phyloP scores from a whole-genome alignment of 1,140 invertebrate species.

The Drosophila yakuba region DNA sequence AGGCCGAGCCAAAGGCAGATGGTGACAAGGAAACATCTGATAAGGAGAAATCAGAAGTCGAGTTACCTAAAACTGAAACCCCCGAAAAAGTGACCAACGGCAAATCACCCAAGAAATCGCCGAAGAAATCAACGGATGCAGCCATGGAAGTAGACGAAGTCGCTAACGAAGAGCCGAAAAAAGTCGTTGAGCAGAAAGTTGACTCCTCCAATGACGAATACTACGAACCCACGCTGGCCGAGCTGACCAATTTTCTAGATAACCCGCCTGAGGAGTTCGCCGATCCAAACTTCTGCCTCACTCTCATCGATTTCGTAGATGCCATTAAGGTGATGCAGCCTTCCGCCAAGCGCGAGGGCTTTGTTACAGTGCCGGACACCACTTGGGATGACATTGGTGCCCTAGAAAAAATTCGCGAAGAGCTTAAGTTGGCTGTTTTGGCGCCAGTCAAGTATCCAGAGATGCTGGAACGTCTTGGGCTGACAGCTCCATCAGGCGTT shows the following conservation, averaged over 20 bases:
- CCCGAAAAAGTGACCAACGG: slow-evolving; percentile 48
- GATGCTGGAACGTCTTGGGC: slow-evolving; percentile 91
- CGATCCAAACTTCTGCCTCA: slow-evolving; percentile 87
- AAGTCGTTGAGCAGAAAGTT: background rate
- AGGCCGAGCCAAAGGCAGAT: slow-evolving; percentile 5
- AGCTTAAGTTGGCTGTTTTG: slow-evolving; percentile 95
- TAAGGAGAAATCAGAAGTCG: background rate
- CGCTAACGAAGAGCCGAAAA: background rate
- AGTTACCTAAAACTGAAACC: background rate
- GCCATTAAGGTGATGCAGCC: slow-evolving; percentile 94
- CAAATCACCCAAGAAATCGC: slow-evolving; percentile 8
- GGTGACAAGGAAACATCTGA: background rate
- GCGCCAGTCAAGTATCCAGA: slow-evolving; percentile 95
- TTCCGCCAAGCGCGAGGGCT: slow-evolving; percentile 98
- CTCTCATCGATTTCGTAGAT: slow-evolving; percentile 90
- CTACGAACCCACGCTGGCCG: slow-evolving; percentile 72
- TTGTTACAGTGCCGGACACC: slow-evolving; percentile 98
- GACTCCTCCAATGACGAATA: slow-evolving; percentile 36
- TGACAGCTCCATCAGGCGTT: slow-evolving; percentile 93
- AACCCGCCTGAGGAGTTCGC: slow-evolving; percentile 75
- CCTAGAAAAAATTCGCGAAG: slow-evolving; percentile 93
- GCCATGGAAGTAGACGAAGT: slow-evolving; percentile 54
- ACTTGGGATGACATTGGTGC: slow-evolving; percentile 99
- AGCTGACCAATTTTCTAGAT: slow-evolving; percentile 86
- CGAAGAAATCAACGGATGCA: slow-evolving; percentile 4